Conservation (phyloP, 2,113 vertebrate genomes). For the Lathamus discolor region DNA sequence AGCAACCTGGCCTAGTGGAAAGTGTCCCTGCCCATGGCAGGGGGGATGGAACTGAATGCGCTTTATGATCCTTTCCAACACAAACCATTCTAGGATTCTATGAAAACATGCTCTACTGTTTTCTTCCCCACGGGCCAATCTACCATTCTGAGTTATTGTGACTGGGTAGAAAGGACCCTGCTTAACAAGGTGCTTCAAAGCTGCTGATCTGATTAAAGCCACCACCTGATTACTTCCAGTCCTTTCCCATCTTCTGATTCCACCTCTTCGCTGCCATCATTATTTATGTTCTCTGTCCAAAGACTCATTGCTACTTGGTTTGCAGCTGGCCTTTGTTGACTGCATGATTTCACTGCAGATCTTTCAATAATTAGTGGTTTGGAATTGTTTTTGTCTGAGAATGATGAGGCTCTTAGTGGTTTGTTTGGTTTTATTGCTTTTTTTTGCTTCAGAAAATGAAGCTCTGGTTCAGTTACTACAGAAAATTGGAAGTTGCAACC, state of each 20-base stretch:
- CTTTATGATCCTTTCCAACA: background rate
- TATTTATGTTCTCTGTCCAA: background rate
- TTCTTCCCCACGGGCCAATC: background rate
- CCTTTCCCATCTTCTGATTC: background rate
- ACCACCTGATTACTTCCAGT: background rate
- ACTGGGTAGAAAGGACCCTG: conserved; percentile 7
- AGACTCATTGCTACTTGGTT: background rate
- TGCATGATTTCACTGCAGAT: background rate
- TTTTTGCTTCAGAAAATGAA: background rate
- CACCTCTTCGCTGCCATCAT: background rate
- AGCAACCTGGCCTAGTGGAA: background rate
- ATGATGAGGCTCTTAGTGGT: background rate
- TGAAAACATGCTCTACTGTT: background rate
- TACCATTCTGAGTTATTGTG: background rate
- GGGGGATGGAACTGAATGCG: background rate
- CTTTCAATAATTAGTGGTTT: background rate
- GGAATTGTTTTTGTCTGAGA: background rate
- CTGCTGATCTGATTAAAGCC: background rate
- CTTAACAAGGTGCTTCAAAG: background rate
- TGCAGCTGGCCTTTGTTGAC: background rate
- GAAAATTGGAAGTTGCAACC: background rate
- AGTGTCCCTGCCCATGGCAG: background rate
- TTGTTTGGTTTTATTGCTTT: background rate
- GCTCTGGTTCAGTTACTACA: background rate
- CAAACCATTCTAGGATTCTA: background rate